Evolutionary conservation across 2,113 vertebrate species (phyloP), one percentile per base, ranked within the genome.

Genomic region (Camelus dromedarius): DNA sequence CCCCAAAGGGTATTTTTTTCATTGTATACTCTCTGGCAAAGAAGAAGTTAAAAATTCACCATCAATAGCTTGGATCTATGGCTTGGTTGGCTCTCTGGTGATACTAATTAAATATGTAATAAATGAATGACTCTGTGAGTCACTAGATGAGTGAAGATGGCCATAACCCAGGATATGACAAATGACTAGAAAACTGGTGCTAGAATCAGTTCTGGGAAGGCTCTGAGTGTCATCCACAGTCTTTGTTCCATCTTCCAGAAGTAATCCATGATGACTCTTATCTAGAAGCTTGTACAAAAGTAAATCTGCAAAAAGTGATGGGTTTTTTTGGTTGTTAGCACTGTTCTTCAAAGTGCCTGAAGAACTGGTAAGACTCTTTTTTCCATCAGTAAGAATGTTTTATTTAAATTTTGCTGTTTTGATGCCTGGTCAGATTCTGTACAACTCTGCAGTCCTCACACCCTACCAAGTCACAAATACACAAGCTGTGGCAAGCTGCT

Each of bases 21-120:
- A 60, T 79, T 46, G 42, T 30, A 60, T 3, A 30, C 20, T 85
- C 84, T 50, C 46, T 89, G 66, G 67, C 50, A 91, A 72, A 91
- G 48, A 32, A 95, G n/a, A 75, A 22, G 15, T 72, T 86, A 9
- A 85, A 91, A 73, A 81, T 46, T 76, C 87, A 56, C 32, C 20
- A 52, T n/a, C 56, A 67, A 42, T 1, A 38, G 2, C n/a, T 42
- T 42, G 38, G 38, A 42, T 42, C 38, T 42, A 42, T 42, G 38
- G 38, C 38, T 32, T 66, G 1, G 16, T 12, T 70, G 62, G 85
- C 46, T 48, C 84, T 32, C 73, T 22, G 35, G 30, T 16, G 67
- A 15, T 80, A 58, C 30, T 22, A 26, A 28, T 54, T 18, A 62
- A 83, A 67, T 35, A 60, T 91, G 22, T 88, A 66, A 54, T 62